Percentiles rank a stretch among this genome's conserved stretches.
phyloP scores from a whole-genome alignment of 92 coral and sea anemone genomes.

The Diadumene lineata region DNA sequence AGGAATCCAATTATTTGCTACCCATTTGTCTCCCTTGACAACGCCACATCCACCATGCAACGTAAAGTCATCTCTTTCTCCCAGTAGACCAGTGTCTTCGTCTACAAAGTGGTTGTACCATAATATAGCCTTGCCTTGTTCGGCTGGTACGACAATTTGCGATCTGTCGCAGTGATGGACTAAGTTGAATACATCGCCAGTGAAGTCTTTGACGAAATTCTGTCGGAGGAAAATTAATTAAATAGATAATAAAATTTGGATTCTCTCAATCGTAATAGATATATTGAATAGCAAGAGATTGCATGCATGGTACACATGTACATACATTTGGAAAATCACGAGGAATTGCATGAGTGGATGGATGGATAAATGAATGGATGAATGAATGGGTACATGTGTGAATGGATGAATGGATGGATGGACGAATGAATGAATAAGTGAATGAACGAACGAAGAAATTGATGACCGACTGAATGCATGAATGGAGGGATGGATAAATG shows the following conservation, averaged over 20 bases:
- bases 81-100: constrained; percentile 81
- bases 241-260: too few relatives aligned
- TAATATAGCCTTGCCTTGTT: constrained; percentile 76
- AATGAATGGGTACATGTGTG: background rate
- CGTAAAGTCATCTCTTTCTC: constrained; percentile 73
- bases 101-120: constrained; percentile 91
- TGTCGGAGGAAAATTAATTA: constrained; percentile 2
- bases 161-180: constrained; percentile 67
- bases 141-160: constrained; percentile 56
- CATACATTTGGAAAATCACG: background rate
- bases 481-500: background rate
- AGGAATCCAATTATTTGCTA: constrained; percentile 83
- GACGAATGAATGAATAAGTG: background rate
- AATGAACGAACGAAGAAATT: background rate
- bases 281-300: too few relatives aligned
- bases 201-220: constrained; percentile 39
- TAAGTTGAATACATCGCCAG: constrained; percentile 67
- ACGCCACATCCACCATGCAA: constrained; percentile 87
- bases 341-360: background rate
- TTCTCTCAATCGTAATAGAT: too few relatives aligned
- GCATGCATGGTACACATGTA: too few relatives aligned
- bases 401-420: background rate
- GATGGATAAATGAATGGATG: background rate
- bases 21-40: constrained; percentile 69
- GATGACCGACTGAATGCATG: background rate